A percentile compares a stretch with the other conserved stretches of the same genome.
Evolutionary conservation across 2,888 invertebrate genomes (phyloP).

Genomic region (Epinotia demarniana): DNA sequence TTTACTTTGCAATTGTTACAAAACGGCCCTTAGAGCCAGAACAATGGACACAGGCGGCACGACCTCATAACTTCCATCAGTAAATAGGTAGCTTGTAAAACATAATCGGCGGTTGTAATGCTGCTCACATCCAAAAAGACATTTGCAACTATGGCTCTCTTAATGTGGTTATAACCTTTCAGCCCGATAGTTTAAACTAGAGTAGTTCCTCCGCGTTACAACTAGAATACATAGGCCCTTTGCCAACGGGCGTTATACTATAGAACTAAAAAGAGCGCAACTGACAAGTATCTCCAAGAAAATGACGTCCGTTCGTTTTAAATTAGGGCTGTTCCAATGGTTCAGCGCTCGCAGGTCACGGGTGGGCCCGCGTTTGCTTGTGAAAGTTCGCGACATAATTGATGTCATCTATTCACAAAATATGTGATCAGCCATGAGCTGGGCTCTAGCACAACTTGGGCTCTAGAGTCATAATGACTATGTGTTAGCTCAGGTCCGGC

Average conservation of each 20-base stretch:
- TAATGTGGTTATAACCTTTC: slow-evolving; percentile 1
- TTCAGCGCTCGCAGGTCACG: slow-evolving; percentile 25
- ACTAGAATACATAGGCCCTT: background rate
- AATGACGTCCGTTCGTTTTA: background rate
- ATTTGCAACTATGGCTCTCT: background rate
- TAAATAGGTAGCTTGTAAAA: background rate
- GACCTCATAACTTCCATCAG: slow-evolving; percentile 8
- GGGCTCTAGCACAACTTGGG: background rate
- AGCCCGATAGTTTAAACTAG: background rate
- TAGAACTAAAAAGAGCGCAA: background rate
- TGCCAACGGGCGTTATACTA: background rate
- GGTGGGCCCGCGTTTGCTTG: slow-evolving; percentile 38
- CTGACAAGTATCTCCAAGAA: background rate
- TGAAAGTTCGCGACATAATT: slow-evolving; percentile 44
- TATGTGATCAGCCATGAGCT: background rate
- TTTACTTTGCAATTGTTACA: background rate
- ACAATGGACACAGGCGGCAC: slow-evolving; percentile 1
- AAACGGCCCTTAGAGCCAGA: background rate
- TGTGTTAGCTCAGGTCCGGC: background rate
- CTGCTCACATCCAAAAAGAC: background rate
- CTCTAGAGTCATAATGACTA: background rate
- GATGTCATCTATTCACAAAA: slow-evolving; percentile 7
- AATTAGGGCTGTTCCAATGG: background rate
- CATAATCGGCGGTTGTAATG: background rate
- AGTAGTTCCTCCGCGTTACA: background rate